Evolutionary conservation across 2,113 vertebrate genomes (phyloP), one percentile per base, ranked within the genome.

Genomic region (Lipotes vexillifer): DNA sequence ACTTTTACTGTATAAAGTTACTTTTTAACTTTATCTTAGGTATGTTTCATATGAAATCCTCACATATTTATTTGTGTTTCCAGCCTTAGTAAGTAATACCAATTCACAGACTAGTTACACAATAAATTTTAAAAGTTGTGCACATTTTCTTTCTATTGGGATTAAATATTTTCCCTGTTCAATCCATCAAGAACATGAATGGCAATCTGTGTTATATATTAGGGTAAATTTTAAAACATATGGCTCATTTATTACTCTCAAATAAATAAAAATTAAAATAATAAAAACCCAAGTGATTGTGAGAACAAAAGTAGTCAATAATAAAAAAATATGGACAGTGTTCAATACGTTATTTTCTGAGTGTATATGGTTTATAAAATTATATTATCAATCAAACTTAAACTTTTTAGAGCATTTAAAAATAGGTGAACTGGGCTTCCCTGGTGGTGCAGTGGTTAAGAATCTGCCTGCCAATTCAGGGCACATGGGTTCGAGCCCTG

Each of bases 111-210:
- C 55, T 63, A 88, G 8, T 63, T 36, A 59, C 7, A 59, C 4
- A 65, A 55, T 11, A 83, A 88, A 80, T 81, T 96, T 93, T 61
- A 85, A 93, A 84, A 93, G 61, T 9, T 90, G 80, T 93, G 29
- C 5, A 78, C 14, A 90, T 84, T 78, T 78, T 38, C 38, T 80
- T 85, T 92, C 71, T 74, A 57, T 83, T 61, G 72, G 29, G 59
- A 71, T 85, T 89, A 88, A 44, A 59, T 11, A 55, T 61, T 95
- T 92, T 93, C 31, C 41, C 20, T 31, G 38, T 52, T 69, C 31
- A 86, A 44, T 66, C 66, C 29, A 93, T 78, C 20, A 90, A 74
- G 74, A 89, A 92, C 5, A 95, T 86, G 44, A 93, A 36, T n/a
- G 14, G 7, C 14, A 29, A 63, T 41, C 44, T 7, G 55, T 63